Conservation (phyloP, 2,888 invertebrate genomes). For the Drosophila emarginata region DNA sequence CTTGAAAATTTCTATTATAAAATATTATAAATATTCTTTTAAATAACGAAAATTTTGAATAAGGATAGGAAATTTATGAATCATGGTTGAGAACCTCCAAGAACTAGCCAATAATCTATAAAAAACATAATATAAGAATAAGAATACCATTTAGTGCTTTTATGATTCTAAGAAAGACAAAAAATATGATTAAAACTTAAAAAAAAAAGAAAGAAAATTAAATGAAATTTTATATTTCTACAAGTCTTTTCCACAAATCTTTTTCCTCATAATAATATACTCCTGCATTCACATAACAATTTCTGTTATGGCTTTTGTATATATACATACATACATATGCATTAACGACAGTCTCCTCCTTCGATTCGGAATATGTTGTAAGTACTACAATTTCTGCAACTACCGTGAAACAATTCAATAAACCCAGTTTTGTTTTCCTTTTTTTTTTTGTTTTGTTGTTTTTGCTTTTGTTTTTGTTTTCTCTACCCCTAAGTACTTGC, state of each 20-base stretch:
- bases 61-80: no score
- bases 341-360: background rate
- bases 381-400: constrained; percentile 24
- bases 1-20: no score
- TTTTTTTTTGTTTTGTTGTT: background rate
- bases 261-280: no score
- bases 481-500: constrained; percentile 1
- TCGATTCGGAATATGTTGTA: constrained; percentile 13
- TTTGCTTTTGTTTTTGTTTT: constrained; percentile 4
- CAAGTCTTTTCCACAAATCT: background rate
- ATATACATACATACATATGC: background rate
- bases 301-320: constrained; percentile 11
- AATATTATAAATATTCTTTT: no score
- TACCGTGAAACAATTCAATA: constrained; percentile 65
- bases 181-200: background rate
- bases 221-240: background rate
- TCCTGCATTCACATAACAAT: constrained; percentile 14
- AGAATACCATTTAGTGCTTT: no score
- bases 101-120: no score
- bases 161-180: no score
- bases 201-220: background rate
- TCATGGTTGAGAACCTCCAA: no score
- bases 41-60: no score
- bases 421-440: constrained; percentile 46
- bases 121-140: no score